These are phyloP conservation scores for Burhinus bistriatus DNA, from an alignment of 2,113 vertebrate species.

Conservation along the genomic window DNA sequence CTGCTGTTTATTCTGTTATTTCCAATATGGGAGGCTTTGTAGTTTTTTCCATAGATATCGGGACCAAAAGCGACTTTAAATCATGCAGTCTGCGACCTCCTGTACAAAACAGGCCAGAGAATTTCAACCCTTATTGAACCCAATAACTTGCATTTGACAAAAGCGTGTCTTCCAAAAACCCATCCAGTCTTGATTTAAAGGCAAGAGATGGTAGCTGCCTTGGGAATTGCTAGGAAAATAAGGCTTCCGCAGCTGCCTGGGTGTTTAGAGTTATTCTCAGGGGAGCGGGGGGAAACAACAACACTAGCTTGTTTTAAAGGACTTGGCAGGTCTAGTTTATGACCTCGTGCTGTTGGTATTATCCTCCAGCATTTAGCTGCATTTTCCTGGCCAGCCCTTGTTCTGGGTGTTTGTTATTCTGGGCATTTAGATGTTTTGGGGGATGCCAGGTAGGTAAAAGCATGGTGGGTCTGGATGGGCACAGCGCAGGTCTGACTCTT, in stretches of 20 bases:
- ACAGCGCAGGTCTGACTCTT: not conserved
- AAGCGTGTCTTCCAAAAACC: slow-evolving; percentile 1
- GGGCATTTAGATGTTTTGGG: not conserved
- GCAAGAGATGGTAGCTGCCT: slow-evolving; percentile 28
- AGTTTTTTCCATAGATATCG: not conserved
- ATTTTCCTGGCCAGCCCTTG: not conserved
- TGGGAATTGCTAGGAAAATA: slow-evolving; percentile 23
- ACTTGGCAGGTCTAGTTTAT: slow-evolving; percentile 17
- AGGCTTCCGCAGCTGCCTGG: slow-evolving; percentile 34
- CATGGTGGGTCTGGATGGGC: not conserved
- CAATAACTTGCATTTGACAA: slow-evolving; percentile 13
- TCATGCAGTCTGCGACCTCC: not conserved
- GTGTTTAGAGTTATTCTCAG: not conserved
- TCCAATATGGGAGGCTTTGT: not conserved
- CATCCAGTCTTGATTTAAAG: slow-evolving; percentile 29
- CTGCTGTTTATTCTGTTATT: not conserved
- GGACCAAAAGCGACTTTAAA: slow-evolving; percentile 4
- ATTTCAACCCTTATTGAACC: slow-evolving; percentile 31
- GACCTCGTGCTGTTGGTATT: not conserved
- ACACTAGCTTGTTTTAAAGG: not conserved
- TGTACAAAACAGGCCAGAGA: not conserved
- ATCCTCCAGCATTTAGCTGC: not conserved
- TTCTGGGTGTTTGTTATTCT: not conserved
- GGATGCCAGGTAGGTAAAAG: not conserved
- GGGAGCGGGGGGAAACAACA: not conserved